These are phyloP conservation scores for Pseudomyrmex sp. DNA, from an alignment of 1,140 invertebrate genomes.

Conservation along the genomic window DNA sequence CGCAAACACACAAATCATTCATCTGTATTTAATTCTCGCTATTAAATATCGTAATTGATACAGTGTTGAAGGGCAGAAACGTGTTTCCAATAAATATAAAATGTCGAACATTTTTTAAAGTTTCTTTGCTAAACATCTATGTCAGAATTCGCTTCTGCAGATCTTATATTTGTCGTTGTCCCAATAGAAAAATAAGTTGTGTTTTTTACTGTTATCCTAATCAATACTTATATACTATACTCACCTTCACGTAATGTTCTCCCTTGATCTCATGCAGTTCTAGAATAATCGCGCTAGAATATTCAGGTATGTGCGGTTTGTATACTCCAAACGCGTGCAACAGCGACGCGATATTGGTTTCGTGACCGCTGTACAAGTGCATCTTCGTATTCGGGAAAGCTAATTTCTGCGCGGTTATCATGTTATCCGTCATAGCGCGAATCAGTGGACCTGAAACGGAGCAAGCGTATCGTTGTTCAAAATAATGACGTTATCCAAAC, in stretches of 20 bases:
- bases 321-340: constrained; percentile 88
- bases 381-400: constrained; percentile 82
- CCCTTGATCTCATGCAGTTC: constrained; percentile 72
- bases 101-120: no score
- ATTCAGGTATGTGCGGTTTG: constrained; percentile 86
- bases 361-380: constrained; percentile 88
- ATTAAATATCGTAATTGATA: not conserved
- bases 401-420: constrained; percentile 78
- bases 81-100: no score
- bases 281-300: constrained; percentile 83
- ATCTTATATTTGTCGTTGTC: no score
- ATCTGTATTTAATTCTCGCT: not conserved
- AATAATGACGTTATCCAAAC: constrained; percentile 12
- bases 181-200: no score
- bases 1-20: not conserved
- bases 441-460: constrained; percentile 85
- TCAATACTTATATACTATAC: constrained; percentile 3
- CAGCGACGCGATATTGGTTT: constrained; percentile 89
- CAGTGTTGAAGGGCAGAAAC: no score
- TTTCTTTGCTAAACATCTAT: no score
- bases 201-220: no score
- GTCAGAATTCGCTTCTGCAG: no score
- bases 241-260: constrained; percentile 85
- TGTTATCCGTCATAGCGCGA: constrained; percentile 85
- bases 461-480: not conserved